Conservation (phyloP, 2,113 vertebrate species). For the Oryzias javanicus region DNA sequence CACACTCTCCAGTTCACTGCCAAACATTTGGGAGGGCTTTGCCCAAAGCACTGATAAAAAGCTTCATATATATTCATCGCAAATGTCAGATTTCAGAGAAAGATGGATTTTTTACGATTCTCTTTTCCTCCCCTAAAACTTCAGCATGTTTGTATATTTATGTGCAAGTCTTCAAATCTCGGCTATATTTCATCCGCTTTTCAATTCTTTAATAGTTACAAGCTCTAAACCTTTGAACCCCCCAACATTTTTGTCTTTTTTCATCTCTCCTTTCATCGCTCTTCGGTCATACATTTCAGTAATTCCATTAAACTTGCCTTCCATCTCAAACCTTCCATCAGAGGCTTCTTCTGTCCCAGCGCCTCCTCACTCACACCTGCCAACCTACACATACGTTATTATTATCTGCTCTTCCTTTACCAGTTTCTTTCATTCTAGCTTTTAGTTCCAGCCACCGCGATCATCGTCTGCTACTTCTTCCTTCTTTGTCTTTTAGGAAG, state of each 20-base stretch:
- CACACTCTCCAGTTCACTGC: constrained; percentile 44
- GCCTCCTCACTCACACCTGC: background rate
- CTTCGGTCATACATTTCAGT: constrained; percentile 23
- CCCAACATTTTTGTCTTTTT: constrained; percentile 22
- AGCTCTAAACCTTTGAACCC: constrained; percentile 34
- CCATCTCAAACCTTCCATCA: constrained; percentile 33
- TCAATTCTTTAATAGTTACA: constrained; percentile 11
- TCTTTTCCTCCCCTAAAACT: constrained; percentile 16
- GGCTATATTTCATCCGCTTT: constrained; percentile 23
- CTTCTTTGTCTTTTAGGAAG: too few species aligned
- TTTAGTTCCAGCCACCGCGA: too few species aligned
- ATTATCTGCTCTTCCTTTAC: too few species aligned
- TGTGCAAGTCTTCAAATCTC: constrained; percentile 12
- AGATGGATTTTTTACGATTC: constrained; percentile 32
- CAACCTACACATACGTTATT: too few species aligned
- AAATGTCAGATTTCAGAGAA: constrained; percentile 45
- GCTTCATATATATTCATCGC: constrained; percentile 52
- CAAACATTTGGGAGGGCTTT: constrained; percentile 52
- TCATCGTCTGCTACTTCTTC: too few species aligned
- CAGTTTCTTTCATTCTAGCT: too few species aligned
- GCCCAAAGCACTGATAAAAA: constrained; percentile 41
- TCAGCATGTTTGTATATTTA: constrained; percentile 23
- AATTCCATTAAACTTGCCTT: constrained; percentile 29
- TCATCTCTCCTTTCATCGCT: constrained; percentile 13
- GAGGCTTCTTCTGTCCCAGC: constrained; percentile 16